Evolutionary conservation across 2,797 vertebrate species (phyloP).

Genomic region (Notamacropus eugenii): DNA sequence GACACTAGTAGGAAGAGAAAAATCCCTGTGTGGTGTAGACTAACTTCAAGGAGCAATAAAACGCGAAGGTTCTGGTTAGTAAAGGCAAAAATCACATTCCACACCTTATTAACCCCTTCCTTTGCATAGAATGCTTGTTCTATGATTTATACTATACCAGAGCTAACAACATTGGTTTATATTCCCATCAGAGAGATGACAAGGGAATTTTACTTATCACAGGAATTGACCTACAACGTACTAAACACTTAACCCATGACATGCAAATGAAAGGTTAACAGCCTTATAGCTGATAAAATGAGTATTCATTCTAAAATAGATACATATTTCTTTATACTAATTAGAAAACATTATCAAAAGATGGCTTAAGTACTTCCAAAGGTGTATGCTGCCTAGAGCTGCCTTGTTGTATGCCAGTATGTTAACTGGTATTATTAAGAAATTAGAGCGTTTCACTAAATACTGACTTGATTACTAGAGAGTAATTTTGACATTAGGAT

Average conservation of each 20-base stretch:
- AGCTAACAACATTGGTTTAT: slow-evolving; percentile 1
- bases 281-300: neutral
- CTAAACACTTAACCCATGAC: slow-evolving; percentile 17
- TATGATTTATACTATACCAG: neutral
- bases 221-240: slow-evolving; percentile 18
- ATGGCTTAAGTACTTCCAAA: neutral
- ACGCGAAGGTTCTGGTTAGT: neutral
- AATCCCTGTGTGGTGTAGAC: neutral
- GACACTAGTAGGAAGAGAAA: neutral
- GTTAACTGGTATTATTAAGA: neutral
- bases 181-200: neutral
- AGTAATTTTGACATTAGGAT: slow-evolving; percentile 9
- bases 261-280: slow-evolving; percentile 17
- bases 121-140: neutral
- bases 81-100: slow-evolving; percentile 7
- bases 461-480: neutral
- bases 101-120: slow-evolving; percentile 32
- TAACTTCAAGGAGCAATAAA: slow-evolving; percentile 31
- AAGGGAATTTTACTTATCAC: slow-evolving; percentile 9
- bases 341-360: neutral
- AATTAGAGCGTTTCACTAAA: neutral
- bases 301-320: slow-evolving; percentile 1
- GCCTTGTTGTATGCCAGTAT: neutral
- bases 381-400: neutral
- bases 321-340: neutral